Evolutionary conservation across 2,113 vertebrate species (phyloP), one percentile per base, ranked within the genome.

Genomic region (Oncorhynchus mykiss): DNA sequence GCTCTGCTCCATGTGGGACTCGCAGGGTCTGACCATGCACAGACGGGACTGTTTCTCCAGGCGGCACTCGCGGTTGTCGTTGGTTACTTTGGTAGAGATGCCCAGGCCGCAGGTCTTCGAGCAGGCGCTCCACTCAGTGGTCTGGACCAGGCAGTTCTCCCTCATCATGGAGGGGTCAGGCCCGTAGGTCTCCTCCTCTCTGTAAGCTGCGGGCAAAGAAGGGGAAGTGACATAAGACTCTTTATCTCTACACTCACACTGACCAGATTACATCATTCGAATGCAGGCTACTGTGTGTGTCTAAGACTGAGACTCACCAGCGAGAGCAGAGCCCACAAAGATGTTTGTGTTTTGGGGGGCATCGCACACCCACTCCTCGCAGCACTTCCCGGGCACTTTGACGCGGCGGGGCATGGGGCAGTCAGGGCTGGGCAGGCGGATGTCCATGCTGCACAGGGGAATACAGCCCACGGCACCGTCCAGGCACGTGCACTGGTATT

Each of bases 21-120:
- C 96, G 0, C 98, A 99, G 65, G 98, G 98, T 73, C 98, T 92
- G 83, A 99, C 97, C 96, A 98, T 97, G 86, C 98, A 99, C 31
- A 99, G 89, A 1, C 97, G 95, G 3, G 94, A 96, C 90, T 99
- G 97, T 81, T 99, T 99, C 92, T 99, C 98, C 80, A 99, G 93
- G 75, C 97, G 94, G 92, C 98, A 99, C 74, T 96, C 94, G 29
- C 94, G 93, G 84, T 99, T 99, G 80, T 99, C 98, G 14, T 99
- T 99, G 92, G 96, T 99, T 75, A 99, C 98, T 27, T 97, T 93
- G 84, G 97, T 99, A 29, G 98, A 99, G 87, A 99, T 95, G 59
- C 97, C 98, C 89, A 99, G 96, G 79, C 98, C 98, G 1, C 98
- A 99, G n/a, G 96, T 97, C 92, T 97, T 98, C 22, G 98, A 99